These are phyloP conservation scores for Meloidogyne exigua DNA, from an alignment of 1,140 invertebrate species.

Conservation along the genomic window DNA sequence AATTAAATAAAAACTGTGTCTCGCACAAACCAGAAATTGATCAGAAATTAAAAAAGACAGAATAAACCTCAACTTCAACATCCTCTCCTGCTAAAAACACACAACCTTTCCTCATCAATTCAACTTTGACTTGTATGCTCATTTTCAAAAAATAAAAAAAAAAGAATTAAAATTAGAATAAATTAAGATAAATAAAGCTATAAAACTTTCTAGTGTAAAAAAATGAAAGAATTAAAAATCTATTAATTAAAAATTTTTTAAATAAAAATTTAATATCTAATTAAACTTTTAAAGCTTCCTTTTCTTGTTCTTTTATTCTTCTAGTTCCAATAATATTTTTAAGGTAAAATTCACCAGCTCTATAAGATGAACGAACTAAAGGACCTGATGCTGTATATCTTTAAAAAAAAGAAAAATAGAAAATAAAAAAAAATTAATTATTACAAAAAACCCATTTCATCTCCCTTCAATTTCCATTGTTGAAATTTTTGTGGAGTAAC, in stretches of 20 bases:
- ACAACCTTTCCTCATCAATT: constrained; percentile 30
- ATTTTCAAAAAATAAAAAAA: neutral
- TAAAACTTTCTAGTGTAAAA: no score
- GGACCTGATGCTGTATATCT: constrained; percentile 92
- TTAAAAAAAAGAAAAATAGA: neutral
- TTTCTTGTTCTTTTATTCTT: constrained; percentile 13
- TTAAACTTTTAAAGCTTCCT: constrained; percentile 13
- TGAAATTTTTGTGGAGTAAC: constrained; percentile 92
- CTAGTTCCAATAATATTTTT: constrained; percentile 50
- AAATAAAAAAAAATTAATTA: neutral
- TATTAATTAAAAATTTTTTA: no score
- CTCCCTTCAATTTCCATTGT: constrained; percentile 81
- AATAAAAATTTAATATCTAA: no score
- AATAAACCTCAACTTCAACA: constrained; percentile 30
- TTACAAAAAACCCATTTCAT: constrained; percentile 82
- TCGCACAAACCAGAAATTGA: neutral
- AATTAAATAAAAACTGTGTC: no score
- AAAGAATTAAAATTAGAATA: neutral
- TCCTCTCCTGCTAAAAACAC: constrained; percentile 45
- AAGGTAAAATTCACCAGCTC: constrained; percentile 76
- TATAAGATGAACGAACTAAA: constrained; percentile 91
- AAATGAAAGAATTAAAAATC: no score
- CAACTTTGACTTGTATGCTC: constrained; percentile 38
- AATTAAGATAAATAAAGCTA: neutral
- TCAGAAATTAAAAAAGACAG: constrained; percentile 2